Percentiles rank a stretch among this genome's conserved stretches.
Conservation (phyloP, 1,140 invertebrate species). For the Formica selysi region DNA sequence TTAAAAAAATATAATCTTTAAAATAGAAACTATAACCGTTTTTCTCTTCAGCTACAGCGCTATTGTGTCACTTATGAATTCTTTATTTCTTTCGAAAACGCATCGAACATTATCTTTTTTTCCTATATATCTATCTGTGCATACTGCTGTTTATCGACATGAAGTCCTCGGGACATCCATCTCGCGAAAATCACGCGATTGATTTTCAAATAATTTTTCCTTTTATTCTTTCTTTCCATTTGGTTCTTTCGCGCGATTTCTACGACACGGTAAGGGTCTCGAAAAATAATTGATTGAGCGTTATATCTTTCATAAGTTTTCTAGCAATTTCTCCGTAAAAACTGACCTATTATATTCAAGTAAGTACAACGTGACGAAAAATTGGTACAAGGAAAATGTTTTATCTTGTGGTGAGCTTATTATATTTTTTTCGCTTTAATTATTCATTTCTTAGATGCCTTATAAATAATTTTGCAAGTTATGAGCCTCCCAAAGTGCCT, state of each 20-base stretch:
- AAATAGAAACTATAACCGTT: slow-evolving; percentile 81
- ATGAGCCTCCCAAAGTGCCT: not conserved
- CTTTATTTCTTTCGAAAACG: slow-evolving; percentile 69
- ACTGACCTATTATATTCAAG: slow-evolving; percentile 54
- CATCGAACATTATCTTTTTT: slow-evolving; percentile 74
- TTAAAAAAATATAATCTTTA: slow-evolving; percentile 83
- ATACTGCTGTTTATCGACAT: slow-evolving; percentile 43
- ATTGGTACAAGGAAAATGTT: slow-evolving; percentile 31
- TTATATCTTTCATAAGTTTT: slow-evolving; percentile 32
- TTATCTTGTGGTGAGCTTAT: slow-evolving; percentile 10
- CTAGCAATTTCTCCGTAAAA: slow-evolving; percentile 40
- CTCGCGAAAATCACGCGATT: slow-evolving; percentile 40
- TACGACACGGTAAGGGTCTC: slow-evolving; percentile 26
- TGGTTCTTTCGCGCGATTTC: slow-evolving; percentile 20
- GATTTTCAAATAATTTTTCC: slow-evolving; percentile 26
- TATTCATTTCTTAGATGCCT: not conserved
- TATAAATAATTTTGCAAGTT: slow-evolving; percentile 37
- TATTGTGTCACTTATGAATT: slow-evolving; percentile 72
- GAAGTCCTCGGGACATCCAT: slow-evolving; percentile 36
- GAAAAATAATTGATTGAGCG: slow-evolving; percentile 60
- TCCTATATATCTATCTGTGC: slow-evolving; percentile 66
- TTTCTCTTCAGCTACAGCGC: slow-evolving; percentile 74
- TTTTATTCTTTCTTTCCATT: not conserved
- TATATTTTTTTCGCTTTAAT: slow-evolving; percentile 11
- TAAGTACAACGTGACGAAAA: slow-evolving; percentile 45